A percentile compares a stretch with the other conserved stretches of the same genome.
These are phyloP conservation scores for Chiloscyllium plagiosum DNA, from an alignment of 2,113 vertebrate species.

Conservation along the genomic window DNA sequence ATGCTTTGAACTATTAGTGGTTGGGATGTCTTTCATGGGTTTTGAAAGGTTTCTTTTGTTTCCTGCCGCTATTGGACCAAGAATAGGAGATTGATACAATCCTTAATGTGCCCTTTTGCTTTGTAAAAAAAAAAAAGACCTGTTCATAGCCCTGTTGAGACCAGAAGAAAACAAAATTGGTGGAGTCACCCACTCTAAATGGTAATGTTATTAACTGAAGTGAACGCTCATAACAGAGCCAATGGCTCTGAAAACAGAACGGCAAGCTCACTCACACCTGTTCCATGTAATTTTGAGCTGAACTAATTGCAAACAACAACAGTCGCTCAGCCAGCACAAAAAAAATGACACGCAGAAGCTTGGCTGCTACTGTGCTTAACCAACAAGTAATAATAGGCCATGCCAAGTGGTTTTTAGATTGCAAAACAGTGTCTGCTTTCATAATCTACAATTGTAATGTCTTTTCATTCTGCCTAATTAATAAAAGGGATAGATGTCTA, in stretches of 20 bases:
- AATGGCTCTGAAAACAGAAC: slow-evolving; percentile 37
- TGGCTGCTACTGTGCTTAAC: slow-evolving; percentile 32
- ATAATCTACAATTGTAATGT: slow-evolving; percentile 1
- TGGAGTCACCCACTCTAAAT: slow-evolving; percentile 41
- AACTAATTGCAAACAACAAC: slow-evolving; percentile 38
- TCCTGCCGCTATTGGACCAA: slow-evolving; percentile 41
- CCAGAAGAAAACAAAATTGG: slow-evolving; percentile 43
- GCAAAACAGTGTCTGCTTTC: slow-evolving; percentile 22
- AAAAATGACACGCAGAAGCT: slow-evolving; percentile 24
- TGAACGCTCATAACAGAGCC: slow-evolving; percentile 35
- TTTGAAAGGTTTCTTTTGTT: slow-evolving; percentile 47
- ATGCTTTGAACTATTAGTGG: slow-evolving; percentile 59
- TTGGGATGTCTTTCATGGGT: slow-evolving; percentile 48
- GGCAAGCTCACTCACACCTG: slow-evolving; percentile 24
- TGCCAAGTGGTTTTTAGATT: slow-evolving; percentile 34
- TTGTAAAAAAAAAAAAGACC: neutral
- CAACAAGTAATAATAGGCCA: slow-evolving; percentile 35
- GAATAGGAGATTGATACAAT: slow-evolving; percentile 38
- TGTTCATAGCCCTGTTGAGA: slow-evolving; percentile 40
- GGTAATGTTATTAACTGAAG: slow-evolving; percentile 41
- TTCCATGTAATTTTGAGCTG: slow-evolving; percentile 36
- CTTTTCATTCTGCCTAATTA: neutral
- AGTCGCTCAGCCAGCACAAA: slow-evolving; percentile 36
- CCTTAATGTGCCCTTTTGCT: slow-evolving; percentile 40
- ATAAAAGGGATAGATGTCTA: neutral